A percentile compares a stretch with the other conserved stretches of the same genome.
phyloP scores from a whole-genome alignment of 2,113 vertebrate genomes.

The Scolopax mira region DNA sequence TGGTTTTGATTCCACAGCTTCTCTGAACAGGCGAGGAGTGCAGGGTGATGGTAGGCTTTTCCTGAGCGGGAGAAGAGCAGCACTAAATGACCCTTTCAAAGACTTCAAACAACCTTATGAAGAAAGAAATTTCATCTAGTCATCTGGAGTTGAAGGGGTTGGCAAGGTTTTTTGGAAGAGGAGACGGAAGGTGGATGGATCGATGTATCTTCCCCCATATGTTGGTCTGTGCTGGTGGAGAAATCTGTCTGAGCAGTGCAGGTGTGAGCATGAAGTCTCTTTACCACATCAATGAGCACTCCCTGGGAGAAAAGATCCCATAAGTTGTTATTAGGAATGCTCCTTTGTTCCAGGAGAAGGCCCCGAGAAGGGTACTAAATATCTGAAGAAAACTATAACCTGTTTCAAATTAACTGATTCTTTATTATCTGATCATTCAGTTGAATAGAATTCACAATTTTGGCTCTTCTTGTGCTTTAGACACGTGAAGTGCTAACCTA shows the following conservation, averaged over 20 bases:
- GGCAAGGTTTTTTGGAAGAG: background rate
- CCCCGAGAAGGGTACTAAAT: background rate
- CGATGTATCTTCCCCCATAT: background rate
- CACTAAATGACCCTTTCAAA: background rate
- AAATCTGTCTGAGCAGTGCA: background rate
- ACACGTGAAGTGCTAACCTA: background rate
- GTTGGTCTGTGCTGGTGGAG: background rate
- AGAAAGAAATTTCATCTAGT: background rate
- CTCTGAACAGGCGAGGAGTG: background rate
- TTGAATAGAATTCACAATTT: background rate
- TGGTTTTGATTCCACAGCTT: background rate
- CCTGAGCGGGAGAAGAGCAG: background rate
- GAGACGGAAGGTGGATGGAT: background rate
- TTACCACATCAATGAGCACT: background rate
- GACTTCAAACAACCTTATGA: background rate
- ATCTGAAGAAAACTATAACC: background rate
- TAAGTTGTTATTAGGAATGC: background rate
- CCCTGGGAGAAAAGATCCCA: background rate
- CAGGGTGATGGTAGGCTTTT: background rate
- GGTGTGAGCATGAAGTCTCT: background rate
- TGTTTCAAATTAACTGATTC: constrained; percentile 28
- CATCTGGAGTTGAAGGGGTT: background rate
- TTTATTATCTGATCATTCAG: background rate
- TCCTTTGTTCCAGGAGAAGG: background rate
- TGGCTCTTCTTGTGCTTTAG: background rate